A percentile compares a stretch with the other conserved stretches of the same genome.
These are phyloP conservation scores for Morelia viridis DNA, from an alignment of 2,797 vertebrate species.

Conservation along the genomic window DNA sequence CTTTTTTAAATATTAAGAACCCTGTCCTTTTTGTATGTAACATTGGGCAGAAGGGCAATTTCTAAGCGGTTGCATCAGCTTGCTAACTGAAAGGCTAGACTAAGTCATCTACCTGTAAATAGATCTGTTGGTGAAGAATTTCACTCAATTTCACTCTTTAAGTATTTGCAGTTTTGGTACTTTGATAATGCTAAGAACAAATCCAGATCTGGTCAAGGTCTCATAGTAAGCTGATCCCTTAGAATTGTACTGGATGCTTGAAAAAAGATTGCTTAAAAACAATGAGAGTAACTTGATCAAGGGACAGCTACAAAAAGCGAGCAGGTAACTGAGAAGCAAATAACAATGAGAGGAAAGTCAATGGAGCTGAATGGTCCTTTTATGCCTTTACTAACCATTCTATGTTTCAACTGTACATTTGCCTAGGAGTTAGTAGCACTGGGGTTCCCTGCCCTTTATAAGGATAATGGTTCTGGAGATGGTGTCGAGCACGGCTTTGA, in stretches of 20 bases:
- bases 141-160: not conserved
- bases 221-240: not conserved
- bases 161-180: not conserved
- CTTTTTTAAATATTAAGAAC: not conserved
- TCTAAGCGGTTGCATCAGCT: not conserved
- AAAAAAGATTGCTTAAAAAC: not conserved
- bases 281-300: not conserved
- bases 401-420: not conserved
- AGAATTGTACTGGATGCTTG: not conserved
- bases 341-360: not conserved
- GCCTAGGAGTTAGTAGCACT: constrained; percentile 8
- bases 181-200: not conserved
- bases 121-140: not conserved
- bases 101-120: not conserved
- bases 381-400: not conserved
- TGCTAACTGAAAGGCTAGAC: not conserved
- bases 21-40: not conserved
- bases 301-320: not conserved
- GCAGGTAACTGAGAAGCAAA: not conserved
- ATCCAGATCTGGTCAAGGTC: not conserved
- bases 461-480: constrained; percentile 5
- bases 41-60: not conserved
- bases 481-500: not conserved
- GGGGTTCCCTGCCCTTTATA: constrained; percentile 21
- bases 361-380: not conserved